Evolutionary conservation across 2,888 invertebrate genomes (phyloP), one percentile per base, ranked within the genome.

Genomic region (Rhogogaster chlorosoma): DNA sequence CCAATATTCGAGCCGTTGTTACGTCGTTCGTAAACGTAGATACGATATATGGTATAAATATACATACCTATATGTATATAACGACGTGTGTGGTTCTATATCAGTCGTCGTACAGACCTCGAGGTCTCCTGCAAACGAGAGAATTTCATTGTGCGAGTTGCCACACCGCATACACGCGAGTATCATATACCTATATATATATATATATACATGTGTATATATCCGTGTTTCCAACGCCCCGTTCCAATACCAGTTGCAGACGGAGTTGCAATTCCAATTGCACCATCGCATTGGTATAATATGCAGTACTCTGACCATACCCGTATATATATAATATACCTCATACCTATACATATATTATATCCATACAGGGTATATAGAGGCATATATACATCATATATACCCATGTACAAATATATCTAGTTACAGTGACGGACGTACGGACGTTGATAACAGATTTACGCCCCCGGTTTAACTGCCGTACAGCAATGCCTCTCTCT

Each of bases 401-500:
- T 45, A 45, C 42, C 42, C 42, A 42, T 45, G 15, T 15, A 45
- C 12, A 36, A 36, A 70, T 26, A 71, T 71, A 38, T 38, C 71
- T 71, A 71, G 38, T 38, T 71, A 38, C 38, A 71, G n/a, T 38
- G 71, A 71, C 71, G 71, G 71, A 71, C 71, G 22, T 36, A 71
- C 38, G 22, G 38, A 71, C 38, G 71, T 36, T 61, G 71, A 71
- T 71, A 71, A 71, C 71, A 22, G 71, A 71, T 71, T 71, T 71
- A 71, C 71, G 71, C 71, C 71, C 71, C 71, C 42, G 38, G 71
- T n/a, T 36, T 71, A 15, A n/a, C 18, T 38, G 38, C 42, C 42
- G 22, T 71, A 22, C 70, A 36, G 70, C 70, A 42, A 38, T 36
- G 22, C 42, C n/a, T 38, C 38, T 67, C 29, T 67, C 12, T 29